These are phyloP conservation scores for Danio jaintianensis DNA, from an alignment of 2,797 vertebrate genomes.

Conservation along the genomic window DNA sequence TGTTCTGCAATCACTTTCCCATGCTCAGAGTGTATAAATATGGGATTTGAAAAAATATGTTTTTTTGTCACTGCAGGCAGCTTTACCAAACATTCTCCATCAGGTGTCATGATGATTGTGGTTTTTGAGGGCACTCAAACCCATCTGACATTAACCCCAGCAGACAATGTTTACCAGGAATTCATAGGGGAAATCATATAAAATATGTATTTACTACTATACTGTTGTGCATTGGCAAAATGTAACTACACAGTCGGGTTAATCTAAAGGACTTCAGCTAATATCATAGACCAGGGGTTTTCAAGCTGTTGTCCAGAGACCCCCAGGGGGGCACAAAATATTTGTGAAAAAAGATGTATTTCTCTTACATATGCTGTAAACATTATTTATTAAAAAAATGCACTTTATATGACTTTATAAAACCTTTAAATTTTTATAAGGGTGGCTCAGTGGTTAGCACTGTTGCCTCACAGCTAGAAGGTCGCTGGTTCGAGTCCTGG, in stretches of 20 bases:
- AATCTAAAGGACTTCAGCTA: not conserved
- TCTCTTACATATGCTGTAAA: not conserved
- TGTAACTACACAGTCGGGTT: not conserved
- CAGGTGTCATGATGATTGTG: not conserved
- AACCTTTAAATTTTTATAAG: too few species aligned
- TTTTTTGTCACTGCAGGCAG: slow-evolving; percentile 10
- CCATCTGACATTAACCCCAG: slow-evolving; percentile 4
- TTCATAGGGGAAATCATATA: not conserved
- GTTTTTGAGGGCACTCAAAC: not conserved
- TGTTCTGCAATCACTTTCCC: slow-evolving; percentile 45
- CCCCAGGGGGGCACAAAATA: not conserved
- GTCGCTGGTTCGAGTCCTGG: too few species aligned
- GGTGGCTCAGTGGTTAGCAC: too few species aligned
- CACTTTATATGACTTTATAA: not conserved
- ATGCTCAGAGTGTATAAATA: slow-evolving; percentile 28
- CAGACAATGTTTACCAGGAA: not conserved
- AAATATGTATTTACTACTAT: not conserved
- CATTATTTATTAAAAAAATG: too few species aligned
- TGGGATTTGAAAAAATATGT: slow-evolving; percentile 12
- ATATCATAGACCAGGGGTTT: not conserved
- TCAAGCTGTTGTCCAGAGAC: not conserved
- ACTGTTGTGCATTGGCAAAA: not conserved
- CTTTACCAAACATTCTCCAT: slow-evolving; percentile 25
- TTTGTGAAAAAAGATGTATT: too few species aligned
- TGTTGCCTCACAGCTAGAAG: too few species aligned